Evolutionary conservation across 2,797 vertebrate species (phyloP), one percentile per base, ranked within the genome.

Genomic region (Helostoma temminkii): DNA sequence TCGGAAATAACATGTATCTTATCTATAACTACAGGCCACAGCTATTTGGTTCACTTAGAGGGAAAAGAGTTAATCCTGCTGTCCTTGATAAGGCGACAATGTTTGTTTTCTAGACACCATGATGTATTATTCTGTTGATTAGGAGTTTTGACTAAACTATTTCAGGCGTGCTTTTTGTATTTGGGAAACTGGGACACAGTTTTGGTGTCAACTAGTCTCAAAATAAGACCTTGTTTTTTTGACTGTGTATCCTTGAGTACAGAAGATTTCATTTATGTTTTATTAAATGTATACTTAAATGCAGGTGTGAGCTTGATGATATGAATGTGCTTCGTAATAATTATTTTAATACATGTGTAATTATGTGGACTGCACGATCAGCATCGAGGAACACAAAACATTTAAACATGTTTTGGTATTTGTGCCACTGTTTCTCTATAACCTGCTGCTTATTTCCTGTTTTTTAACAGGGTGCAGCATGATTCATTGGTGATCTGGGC

Each of bases 401-500:
- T 21, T 19, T 21, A 9, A 43, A 10, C 37, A 4, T 9, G 15
- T 16, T 52, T 16, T n/a, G 11, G 30, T 49, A 0, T 66, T 22
- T 60, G 16, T 43, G 50, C 39, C 24, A 4, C 39, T 49, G 26
- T 36, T 50, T 76, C 34, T 43, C 32, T 4, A 8, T 15, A 55
- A 60, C 10, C 49, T 37, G 49, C 9, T 50, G 52, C 30, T 58
- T 61, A 73, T 60, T 71, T 55, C 11, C 1, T 24, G 36, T 60
- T 60, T 53, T 71, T 72, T 61, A 49, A 52, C 59, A 55, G 34
- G 55, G 36, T 70, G 81, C 66, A 50, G 65, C 43, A 6, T 43
- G 72, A 71, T 74, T 79, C 81, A 87, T 85, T 84, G 82, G 87
- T 85, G 85, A 84, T 78, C 47, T 14, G 30, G 41, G 61, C 66